Conservation (phyloP, 2,888 invertebrate species). For the Drosophila seclusa region DNA sequence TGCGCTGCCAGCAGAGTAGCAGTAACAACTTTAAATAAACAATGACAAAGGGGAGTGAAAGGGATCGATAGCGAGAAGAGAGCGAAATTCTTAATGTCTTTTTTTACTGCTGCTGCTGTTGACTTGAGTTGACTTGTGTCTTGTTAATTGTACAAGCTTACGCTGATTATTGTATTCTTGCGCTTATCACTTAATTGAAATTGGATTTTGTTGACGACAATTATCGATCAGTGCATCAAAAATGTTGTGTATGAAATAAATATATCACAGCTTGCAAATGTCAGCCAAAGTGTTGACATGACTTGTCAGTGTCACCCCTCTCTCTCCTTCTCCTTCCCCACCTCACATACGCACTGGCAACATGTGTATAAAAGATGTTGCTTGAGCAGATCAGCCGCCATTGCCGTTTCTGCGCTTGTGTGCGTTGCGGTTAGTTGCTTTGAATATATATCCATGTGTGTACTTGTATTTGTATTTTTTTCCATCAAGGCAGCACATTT, state of each 20-base stretch:
- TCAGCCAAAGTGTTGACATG: constrained; percentile 53
- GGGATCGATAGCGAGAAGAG: not conserved
- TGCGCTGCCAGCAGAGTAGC: constrained; percentile 6
- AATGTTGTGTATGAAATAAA: constrained; percentile 9
- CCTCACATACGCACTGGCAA: constrained; percentile 17
- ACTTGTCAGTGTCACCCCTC: constrained; percentile 40
- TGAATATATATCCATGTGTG: constrained; percentile 25
- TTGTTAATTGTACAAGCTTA: constrained; percentile 33
- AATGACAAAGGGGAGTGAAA: constrained; percentile 38
- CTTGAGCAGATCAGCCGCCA: constrained; percentile 49
- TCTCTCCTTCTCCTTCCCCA: not conserved
- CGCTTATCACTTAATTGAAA: constrained; percentile 49
- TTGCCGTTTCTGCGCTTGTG: constrained; percentile 29
- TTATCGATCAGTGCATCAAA: constrained; percentile 21
- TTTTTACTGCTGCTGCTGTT: not conserved
- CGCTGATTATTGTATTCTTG: constrained; percentile 29
- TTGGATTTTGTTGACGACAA: not conserved
- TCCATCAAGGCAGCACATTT: constrained; percentile 42
- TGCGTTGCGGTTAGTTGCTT: constrained; percentile 48
- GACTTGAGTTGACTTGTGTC: not conserved
- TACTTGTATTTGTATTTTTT: constrained; percentile 19
- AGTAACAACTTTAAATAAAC: constrained; percentile 59
- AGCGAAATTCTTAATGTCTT: constrained; percentile 23
- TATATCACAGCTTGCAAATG: not conserved
- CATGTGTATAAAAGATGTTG: constrained; percentile 63